These are phyloP conservation scores for Agrochola circellaris DNA, from an alignment of 2,888 invertebrate species.

Conservation along the genomic window DNA sequence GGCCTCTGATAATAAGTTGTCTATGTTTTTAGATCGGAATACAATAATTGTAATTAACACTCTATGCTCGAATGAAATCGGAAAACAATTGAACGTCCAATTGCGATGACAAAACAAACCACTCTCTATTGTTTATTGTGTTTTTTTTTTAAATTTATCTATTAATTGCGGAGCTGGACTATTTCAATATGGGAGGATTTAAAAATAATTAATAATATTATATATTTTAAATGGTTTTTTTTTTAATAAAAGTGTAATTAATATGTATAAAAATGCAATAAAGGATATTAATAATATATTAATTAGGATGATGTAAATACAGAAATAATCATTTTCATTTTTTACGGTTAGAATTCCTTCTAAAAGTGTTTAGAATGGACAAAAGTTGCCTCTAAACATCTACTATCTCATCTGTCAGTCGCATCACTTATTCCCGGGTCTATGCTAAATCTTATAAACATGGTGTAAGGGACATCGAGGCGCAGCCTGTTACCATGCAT, in stretches of 20 bases:
- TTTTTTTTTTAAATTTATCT: neutral
- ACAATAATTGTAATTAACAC: constrained; percentile 32
- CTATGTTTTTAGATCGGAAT: constrained; percentile 22
- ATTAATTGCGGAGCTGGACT: neutral
- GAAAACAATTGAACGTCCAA: constrained; percentile 37
- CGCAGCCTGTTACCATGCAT: no score
- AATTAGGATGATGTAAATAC: no score
- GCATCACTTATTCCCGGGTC: neutral
- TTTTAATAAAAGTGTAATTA: no score
- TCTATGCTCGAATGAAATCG: constrained; percentile 19
- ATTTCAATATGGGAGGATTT: neutral
- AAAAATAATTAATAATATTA: neutral
- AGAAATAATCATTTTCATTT: no score
- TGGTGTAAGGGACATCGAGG: no score
- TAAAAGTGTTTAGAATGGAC: neutral
- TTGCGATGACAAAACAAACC: constrained; percentile 18
- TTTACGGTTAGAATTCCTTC: neutral
- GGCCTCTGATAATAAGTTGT: neutral
- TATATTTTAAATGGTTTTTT: no score
- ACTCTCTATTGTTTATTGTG: neutral
- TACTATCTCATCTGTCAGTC: no score
- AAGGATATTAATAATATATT: no score
- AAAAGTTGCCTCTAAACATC: neutral
- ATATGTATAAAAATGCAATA: no score
- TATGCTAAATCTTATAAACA: neutral